Conservation (phyloP, 2,888 invertebrate genomes). For the Apoda limacodes region DNA sequence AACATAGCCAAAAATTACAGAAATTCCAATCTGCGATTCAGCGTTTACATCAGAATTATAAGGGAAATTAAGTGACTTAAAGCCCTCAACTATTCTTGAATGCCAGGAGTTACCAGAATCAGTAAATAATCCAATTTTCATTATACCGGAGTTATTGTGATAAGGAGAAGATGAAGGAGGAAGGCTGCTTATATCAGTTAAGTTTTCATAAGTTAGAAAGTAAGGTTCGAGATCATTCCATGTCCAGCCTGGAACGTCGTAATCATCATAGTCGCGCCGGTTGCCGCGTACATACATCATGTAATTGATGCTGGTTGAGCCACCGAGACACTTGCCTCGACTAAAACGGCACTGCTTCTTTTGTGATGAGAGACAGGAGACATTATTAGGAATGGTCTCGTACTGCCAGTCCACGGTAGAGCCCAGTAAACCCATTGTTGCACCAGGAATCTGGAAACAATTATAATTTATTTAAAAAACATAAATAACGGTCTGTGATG, state of each 20-base stretch:
- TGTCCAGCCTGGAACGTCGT: too few relatives aligned
- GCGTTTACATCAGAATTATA: too few relatives aligned
- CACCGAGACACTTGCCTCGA: conserved; percentile 42
- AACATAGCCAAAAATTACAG: conserved; percentile 31
- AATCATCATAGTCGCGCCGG: too few relatives aligned
- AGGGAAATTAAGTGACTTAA: conserved; percentile 27
- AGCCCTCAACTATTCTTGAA: too few relatives aligned
- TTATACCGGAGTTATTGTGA: conserved; percentile 37
- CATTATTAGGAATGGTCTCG: conserved; percentile 32
- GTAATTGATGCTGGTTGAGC: too few relatives aligned
- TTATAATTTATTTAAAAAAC: too few relatives aligned
- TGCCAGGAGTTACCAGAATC: conserved; percentile 29
- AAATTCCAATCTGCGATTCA: conserved; percentile 37
- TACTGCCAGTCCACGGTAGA: conserved; percentile 37
- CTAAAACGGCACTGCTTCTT: conserved; percentile 29
- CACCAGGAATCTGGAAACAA: conserved; percentile 35
- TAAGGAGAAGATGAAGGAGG: conserved; percentile 33
- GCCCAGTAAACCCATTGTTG: conserved; percentile 26
- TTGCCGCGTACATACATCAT: too few relatives aligned
- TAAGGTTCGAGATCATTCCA: conserved; percentile 43
- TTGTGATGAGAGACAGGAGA: conserved; percentile 34
- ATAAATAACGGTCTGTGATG: too few relatives aligned
- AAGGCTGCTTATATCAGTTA: conserved; percentile 26
- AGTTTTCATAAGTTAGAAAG: conserved; percentile 39
- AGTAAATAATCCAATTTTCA: conserved; percentile 32